Evolutionary conservation across 1,140 invertebrate species (phyloP), one percentile per base, ranked within the genome.

Genomic region (Belonocnema kinseyi): DNA sequence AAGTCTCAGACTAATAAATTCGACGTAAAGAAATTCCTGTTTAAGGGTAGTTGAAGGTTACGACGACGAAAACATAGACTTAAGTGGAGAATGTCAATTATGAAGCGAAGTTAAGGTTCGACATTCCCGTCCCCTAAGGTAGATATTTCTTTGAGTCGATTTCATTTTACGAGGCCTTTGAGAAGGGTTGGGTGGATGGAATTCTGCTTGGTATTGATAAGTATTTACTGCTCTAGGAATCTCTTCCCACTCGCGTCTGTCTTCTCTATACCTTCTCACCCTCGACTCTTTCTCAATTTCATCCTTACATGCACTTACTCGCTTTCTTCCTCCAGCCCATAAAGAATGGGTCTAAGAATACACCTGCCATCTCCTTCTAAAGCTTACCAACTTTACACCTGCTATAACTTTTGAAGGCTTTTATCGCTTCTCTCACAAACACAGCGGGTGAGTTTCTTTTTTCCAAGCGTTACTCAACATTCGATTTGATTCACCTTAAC

Each of bases 161-260:
- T 66, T 66, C 61, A 66, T 66, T 66, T 66, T 66, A 66, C 61
- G 61, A 66, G 26, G 26, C 61, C 61, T 66, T 66, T 66, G 61
- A 66, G 61, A 40, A 66, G 33, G 61, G 61, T 66, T 66, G 61
- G 33, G 14, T 66, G 33, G 61, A 66, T 40, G 33, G 61, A 66
- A 66, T 66, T 66, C 61, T 66, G 61, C 61, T 66, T 66, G 61
- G 61, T 66, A 66, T 66, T 66, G 61, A 66, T 66, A 66, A 66
- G 61, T 66, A 61, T 61, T 61, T 61, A 66, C 61, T 66, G 26
- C 61, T 33, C 26, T 46, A 46, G 40, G 40, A 46, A 46, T 46
- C 53, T 75, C 75, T 66, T 50, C 74, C 80, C 21, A 46, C n/a
- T n/a, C 52, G 50, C 50, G 21, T 13, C 52, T 2, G 21, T 13